phyloP scores from a whole-genome alignment of 2,113 vertebrate species.

The Tenebrosternarchus preto region DNA sequence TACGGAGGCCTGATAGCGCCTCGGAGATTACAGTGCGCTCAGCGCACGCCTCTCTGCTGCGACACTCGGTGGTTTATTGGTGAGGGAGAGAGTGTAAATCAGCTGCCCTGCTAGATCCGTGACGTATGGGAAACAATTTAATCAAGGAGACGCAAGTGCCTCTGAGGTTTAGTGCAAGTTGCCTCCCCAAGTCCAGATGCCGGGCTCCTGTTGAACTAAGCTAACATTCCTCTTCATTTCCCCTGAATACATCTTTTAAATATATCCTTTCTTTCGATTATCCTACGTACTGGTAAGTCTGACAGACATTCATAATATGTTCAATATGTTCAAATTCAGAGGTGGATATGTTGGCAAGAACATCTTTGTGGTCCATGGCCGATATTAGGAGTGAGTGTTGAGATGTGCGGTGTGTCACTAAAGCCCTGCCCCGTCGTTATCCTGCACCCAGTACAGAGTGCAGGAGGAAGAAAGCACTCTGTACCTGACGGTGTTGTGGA shows the following conservation, averaged over 20 bases:
- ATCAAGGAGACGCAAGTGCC: conserved; percentile 11
- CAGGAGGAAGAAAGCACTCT: not conserved
- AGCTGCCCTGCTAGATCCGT: conserved; percentile 23
- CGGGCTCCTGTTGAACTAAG: not conserved
- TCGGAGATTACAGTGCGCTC: conserved; percentile 11
- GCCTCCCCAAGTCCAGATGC: not conserved
- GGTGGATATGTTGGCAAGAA: not conserved
- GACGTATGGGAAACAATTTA: conserved; percentile 41
- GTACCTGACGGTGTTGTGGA: not conserved
- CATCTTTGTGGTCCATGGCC: not conserved
- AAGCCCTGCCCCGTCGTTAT: not conserved
- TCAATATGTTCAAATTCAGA: not conserved
- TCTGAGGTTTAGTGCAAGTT: not conserved
- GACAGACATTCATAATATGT: not conserved
- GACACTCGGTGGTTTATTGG: conserved; percentile 31
- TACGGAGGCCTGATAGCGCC: not conserved
- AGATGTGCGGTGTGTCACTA: not conserved
- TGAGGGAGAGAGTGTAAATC: conserved; percentile 17
- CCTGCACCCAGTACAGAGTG: not conserved
- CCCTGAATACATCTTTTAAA: not conserved
- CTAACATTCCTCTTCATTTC: not conserved
- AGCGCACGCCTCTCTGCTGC: not conserved
- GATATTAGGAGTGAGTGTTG: not conserved
- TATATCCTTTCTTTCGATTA: not conserved
- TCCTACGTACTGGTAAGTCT: not conserved